phyloP scores from a whole-genome alignment of 2,797 vertebrate species.

The Melanotaenia parkinsoni region DNA sequence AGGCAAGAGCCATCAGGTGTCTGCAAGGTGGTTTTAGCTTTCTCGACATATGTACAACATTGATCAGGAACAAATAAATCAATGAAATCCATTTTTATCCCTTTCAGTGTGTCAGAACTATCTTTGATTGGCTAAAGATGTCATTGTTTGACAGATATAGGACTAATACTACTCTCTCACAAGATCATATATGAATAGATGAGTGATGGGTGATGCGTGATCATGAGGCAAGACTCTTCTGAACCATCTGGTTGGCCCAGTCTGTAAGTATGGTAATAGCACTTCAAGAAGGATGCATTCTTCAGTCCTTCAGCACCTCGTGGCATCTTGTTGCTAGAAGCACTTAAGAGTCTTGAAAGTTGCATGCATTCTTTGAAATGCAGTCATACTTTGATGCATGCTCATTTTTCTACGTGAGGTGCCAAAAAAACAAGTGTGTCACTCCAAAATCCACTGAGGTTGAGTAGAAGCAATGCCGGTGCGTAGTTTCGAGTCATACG shows the following conservation, averaged over 20 bases:
- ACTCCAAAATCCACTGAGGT: neutral
- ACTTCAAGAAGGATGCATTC: conserved; percentile 26
- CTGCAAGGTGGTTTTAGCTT: conserved; percentile 26
- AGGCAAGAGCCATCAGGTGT: conserved; percentile 36
- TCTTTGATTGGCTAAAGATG: no score
- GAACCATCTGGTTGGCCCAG: conserved; percentile 59
- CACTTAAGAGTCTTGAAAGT: conserved; percentile 2
- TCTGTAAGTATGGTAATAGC: conserved; percentile 61
- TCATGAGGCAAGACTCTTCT: conserved; percentile 15
- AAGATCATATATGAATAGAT: neutral
- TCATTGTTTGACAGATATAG: neutral
- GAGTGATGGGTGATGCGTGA: conserved; percentile 17
- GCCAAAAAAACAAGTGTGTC: conserved; percentile 1
- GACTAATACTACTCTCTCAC: neutral
- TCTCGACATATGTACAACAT: neutral
- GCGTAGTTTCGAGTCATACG: neutral
- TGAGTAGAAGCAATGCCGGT: neutral
- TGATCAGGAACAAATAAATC: neutral
- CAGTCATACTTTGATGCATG: conserved; percentile 19
- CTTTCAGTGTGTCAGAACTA: neutral
- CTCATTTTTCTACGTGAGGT: conserved; percentile 1
- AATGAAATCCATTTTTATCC: neutral
- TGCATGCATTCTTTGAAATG: conserved; percentile 43
- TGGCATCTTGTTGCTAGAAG: conserved; percentile 33
- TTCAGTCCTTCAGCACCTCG: conserved; percentile 31